Conservation (phyloP, 92 coral and sea anemone species). For the Meandrina meandrites region DNA sequence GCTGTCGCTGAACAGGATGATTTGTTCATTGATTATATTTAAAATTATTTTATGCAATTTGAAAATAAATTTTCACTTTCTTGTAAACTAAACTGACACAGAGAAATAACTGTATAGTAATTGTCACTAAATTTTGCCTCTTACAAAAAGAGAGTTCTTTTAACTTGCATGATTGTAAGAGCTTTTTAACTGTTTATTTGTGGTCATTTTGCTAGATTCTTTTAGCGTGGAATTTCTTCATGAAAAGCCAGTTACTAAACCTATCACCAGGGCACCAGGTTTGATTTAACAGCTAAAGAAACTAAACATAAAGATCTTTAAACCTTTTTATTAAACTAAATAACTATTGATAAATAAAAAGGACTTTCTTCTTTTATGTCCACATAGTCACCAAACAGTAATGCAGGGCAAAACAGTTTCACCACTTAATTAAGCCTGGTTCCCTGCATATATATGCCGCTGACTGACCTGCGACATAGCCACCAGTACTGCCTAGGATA, state of each 20-base stretch:
- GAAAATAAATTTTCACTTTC: not conserved
- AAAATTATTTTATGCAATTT: not conserved
- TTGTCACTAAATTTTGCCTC: not conserved
- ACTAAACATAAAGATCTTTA: conserved; percentile 11
- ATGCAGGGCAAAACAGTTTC: not conserved
- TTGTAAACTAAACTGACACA: not conserved
- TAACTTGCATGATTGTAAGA: not conserved
- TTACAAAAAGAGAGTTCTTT: not conserved
- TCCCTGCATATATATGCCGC: no score
- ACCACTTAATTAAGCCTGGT: no score
- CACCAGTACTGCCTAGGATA: no score
- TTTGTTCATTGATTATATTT: not conserved
- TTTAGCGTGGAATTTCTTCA: conserved; percentile 90
- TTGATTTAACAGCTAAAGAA: conserved; percentile 65
- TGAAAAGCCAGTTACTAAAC: conserved; percentile 90
- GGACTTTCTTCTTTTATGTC: not conserved
- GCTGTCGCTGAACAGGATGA: not conserved
- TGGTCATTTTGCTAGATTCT: conserved; percentile 70
- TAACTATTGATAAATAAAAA: not conserved
- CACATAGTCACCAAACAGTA: not conserved
- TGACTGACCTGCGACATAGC: no score
- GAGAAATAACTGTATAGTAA: not conserved
- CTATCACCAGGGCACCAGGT: conserved; percentile 92
- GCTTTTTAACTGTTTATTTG: conserved; percentile 29
- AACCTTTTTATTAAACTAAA: not conserved